Base-by-base conservation (phyloP, 2,888 invertebrate genomes). In the Mesopsocus fuscifrons region DNA sequence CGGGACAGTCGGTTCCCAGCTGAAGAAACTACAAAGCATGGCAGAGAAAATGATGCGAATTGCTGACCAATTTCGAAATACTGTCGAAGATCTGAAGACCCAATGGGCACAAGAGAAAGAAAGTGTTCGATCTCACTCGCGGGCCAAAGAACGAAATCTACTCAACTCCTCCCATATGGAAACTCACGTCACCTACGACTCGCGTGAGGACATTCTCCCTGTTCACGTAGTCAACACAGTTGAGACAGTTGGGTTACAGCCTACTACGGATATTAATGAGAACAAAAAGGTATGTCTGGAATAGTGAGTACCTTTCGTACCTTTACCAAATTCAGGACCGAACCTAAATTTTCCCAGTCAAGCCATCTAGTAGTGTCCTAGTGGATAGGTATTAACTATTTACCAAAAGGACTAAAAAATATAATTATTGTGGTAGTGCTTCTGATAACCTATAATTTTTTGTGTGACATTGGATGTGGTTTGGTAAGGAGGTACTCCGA, bases 241-340 rank as follows among this genome's bases (percentile, higher is more conserved):
- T 34, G 60, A 63, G 40, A 66, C 71, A 49, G 68, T 68, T 30
- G 69, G 69, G 3, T 54, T 71, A 31, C 69, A 71, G 49, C 71
- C 70, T 15, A 60, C 71, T 9, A 55, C 69, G 11, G 77, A 80
- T 54, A 66, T 71, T 38, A 63, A 61, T 49, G 73, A 77, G 54
- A 67, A 75, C 51, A 76, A 83, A 65, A 83, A 82, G 71, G 83
- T 82, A 58, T n/a, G n/a, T n/a, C n/a, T n/a, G n/a, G n/a, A 49
- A 51, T 48, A 40, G 22, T 32, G 41, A 8, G 23, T 44, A 20
- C 13, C 38, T 40, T 31, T 8, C 34, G 18, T 16, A 26, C 15
- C 8, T 44, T 44, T 42, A 43, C 18, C 9, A 44, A 21, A 15
- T 35, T 9, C 9, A 16, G 11, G n/a, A n/a, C n/a, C n/a, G n/a